Evolutionary conservation across 2,797 vertebrate genomes (phyloP).

Genomic region (Peromyscus eremicus): DNA sequence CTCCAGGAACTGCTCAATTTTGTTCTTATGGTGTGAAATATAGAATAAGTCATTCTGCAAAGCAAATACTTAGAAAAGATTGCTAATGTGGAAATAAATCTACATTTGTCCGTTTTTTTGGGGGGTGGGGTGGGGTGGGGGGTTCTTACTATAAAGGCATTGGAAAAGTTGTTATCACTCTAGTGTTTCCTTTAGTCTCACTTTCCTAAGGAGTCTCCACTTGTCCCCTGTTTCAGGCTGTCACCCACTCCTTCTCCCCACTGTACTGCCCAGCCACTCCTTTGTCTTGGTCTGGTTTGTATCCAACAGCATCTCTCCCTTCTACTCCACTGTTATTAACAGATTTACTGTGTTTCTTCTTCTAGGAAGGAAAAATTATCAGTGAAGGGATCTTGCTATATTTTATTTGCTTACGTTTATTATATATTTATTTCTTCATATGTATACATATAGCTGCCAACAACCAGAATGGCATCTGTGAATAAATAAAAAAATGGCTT

Average conservation of each 20-base stretch:
- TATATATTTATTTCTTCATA: background rate
- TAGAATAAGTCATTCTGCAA: conserved; percentile 4
- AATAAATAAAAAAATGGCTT: background rate
- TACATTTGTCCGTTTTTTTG: background rate
- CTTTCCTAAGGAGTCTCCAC: background rate
- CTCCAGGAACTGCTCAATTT: background rate
- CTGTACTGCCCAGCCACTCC: background rate
- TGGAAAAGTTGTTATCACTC: background rate
- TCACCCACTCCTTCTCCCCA: fast-evolving
- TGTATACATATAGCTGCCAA: background rate
- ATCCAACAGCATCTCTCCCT: background rate
- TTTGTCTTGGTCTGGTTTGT: background rate
- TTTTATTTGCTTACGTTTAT: background rate
- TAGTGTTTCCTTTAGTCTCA: background rate
- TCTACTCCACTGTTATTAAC: background rate
- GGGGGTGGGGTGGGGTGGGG: background rate
- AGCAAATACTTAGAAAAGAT: conserved; percentile 27
- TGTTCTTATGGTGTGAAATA: conserved; percentile 26
- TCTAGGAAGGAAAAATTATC: conserved; percentile 20
- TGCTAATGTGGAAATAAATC: background rate
- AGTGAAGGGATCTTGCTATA: background rate
- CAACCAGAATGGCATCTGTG: background rate
- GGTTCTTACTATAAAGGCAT: background rate
- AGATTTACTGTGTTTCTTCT: background rate
- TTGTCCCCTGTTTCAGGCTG: too few relatives aligned